A percentile compares a stretch with the other conserved stretches of the same genome.
These are phyloP conservation scores for Bucorvus abyssinicus DNA, from an alignment of 2,797 vertebrate species.

Conservation along the genomic window DNA sequence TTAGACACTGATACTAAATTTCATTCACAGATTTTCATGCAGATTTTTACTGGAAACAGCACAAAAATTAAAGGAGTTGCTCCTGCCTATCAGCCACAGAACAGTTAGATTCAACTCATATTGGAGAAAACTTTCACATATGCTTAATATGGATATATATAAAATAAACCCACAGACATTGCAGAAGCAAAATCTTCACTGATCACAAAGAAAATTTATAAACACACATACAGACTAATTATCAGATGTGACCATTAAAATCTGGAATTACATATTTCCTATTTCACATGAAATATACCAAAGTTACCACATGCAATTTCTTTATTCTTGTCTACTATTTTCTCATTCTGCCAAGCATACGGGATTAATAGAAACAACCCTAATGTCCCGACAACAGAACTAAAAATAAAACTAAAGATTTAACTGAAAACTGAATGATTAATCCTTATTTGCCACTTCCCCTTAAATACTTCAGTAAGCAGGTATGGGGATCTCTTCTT, in stretches of 20 bases:
- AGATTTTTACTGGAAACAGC: conserved; percentile 16
- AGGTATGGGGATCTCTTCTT: background rate
- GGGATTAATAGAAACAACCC: background rate
- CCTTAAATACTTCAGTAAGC: background rate
- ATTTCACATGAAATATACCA: background rate
- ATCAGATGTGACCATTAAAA: background rate
- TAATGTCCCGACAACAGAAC: background rate
- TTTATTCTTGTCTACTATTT: background rate
- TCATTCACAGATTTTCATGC: conserved; percentile 36
- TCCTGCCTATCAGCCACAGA: background rate
- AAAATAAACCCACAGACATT: background rate
- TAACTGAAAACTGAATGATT: background rate
- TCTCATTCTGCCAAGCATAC: background rate
- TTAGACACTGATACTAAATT: background rate
- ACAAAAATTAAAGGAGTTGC: background rate
- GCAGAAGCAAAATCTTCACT: background rate
- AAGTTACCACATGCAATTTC: background rate
- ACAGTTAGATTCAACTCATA: background rate
- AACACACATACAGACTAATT: background rate
- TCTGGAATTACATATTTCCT: background rate
- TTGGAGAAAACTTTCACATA: background rate
- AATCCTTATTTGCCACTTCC: background rate
- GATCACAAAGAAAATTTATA: background rate
- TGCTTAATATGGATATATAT: background rate
- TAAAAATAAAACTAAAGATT: background rate